Conservation (phyloP, 1,140 invertebrate species). For the Tyrophagus putrescentiae region DNA sequence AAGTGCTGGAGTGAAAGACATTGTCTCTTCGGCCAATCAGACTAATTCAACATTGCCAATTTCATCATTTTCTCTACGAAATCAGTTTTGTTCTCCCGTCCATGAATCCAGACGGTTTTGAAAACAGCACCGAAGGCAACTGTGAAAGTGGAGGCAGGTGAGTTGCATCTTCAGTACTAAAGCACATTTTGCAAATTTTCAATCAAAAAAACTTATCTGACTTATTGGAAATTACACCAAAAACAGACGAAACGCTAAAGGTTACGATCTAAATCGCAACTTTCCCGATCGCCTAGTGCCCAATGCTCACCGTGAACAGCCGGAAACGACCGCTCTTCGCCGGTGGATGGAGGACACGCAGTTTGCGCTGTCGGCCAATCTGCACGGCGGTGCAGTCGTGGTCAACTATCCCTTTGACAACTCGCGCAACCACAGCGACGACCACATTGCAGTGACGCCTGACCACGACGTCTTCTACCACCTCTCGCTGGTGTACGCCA, state of each 20-base stretch:
- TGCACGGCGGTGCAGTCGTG: constrained; percentile 79
- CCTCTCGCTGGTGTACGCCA: constrained; percentile 69
- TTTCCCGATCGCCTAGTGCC: constrained; percentile 66
- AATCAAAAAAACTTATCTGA: constrained; percentile 33
- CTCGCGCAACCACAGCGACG: constrained; percentile 51
- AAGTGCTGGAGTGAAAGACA: too few relatives aligned
- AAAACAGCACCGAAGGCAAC: constrained; percentile 63
- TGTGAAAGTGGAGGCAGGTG: constrained; percentile 49
- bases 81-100: too few relatives aligned
- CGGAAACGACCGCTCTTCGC: constrained; percentile 86
- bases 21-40: too few relatives aligned
- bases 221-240: constrained; percentile 6
- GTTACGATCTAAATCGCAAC: constrained; percentile 76
- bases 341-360: constrained; percentile 80
- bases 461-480: constrained; percentile 88
- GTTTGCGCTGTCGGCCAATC: constrained; percentile 73
- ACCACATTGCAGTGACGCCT: constrained; percentile 49
- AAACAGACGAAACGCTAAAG: constrained; percentile 61
- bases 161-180: constrained; percentile 19
- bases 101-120: constrained; percentile 60
- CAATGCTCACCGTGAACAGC: constrained; percentile 58
- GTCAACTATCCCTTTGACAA: constrained; percentile 85
- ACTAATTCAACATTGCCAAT: too few relatives aligned
- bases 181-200: constrained; percentile 4
- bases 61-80: too few relatives aligned